A percentile compares a stretch with the other conserved stretches of the same genome.
Evolutionary conservation across 2,113 vertebrate species (phyloP).

Genomic region (Elephas maximus): DNA sequence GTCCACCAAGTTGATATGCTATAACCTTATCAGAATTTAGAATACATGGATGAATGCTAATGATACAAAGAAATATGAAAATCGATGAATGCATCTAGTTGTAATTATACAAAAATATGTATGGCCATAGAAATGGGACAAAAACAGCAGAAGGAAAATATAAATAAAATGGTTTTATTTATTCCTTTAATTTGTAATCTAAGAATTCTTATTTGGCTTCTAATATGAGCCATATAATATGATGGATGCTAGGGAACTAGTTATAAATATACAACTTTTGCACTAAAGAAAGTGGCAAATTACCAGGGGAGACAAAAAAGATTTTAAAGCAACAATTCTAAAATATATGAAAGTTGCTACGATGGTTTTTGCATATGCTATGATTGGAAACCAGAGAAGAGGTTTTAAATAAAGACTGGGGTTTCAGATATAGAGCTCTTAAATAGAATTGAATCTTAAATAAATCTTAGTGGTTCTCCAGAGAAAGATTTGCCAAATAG

Average conservation of each 20-base stretch:
- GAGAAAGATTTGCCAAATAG: background rate
- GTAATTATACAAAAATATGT: background rate
- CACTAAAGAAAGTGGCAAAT: background rate
- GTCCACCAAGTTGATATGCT: background rate
- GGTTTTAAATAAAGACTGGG: background rate
- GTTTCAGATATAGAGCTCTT: background rate
- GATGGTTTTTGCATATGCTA: background rate
- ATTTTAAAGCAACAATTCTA: background rate
- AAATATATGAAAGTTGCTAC: background rate
- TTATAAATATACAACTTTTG: background rate
- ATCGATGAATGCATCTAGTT: background rate
- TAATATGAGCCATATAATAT: background rate
- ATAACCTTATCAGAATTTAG: background rate
- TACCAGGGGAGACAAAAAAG: background rate
- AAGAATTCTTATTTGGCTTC: background rate
- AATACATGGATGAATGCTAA: background rate
- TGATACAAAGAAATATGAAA: background rate
- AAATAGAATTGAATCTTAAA: background rate
- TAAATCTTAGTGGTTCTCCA: background rate
- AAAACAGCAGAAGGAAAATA: background rate
- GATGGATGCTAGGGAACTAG: background rate
- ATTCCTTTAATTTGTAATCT: background rate
- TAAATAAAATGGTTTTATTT: background rate
- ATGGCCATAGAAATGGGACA: background rate
- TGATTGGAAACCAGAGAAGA: background rate